Base-by-base conservation (phyloP, 2,797 vertebrate species). In the Coluber constrictor region DNA sequence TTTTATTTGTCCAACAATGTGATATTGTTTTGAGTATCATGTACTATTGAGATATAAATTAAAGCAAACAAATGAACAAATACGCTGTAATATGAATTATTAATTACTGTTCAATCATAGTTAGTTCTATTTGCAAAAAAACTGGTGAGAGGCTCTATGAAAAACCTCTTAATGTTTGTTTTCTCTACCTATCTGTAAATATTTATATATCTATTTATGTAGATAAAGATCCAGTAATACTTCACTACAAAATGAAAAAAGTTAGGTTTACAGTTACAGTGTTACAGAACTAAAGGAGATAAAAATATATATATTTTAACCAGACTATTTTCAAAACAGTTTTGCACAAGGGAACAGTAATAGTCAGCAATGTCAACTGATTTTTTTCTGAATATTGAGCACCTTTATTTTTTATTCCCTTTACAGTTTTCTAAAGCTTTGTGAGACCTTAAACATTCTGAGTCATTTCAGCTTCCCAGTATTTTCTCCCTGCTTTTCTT, bases 321-420 rank as follows among this genome's bases (percentile, higher is more conserved):
- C 47, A 89, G n/a, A 5, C 16, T 61, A n/a, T 88, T 93, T 59
- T 86, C 90, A 91, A 91, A 93, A 43, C 47, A 83, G 11, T 88
- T 93, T 93, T 91, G 47, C 90, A 83, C 86, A 61, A 61, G 66
- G 86, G 86, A 93, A 51, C 47, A 91, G 47, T 91, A 47, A 60
- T 56, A 70, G 90, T 56, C 56, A 91, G 37, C 37, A 9, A 91
- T 88, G 90, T 93, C 92, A 61, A 91, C 25, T 56, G n/a, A 43
- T 60, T 66, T 56, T 27, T n/a, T 27, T 25, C 16, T 55, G 66
- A 91, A 83, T 88, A 87, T 88, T 88, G 47, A 93, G 54, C 90
- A 51, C n/a, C 20, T 79, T 93, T 91, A 93, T 91, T 70, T 91
- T 91, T 83, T 91, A 91, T n/a, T 29, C 18, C 88, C 29, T 90